Evolutionary conservation across 2,888 invertebrate genomes (phyloP), one percentile per base, ranked within the genome.

Genomic region (Eilema griseolum): DNA sequence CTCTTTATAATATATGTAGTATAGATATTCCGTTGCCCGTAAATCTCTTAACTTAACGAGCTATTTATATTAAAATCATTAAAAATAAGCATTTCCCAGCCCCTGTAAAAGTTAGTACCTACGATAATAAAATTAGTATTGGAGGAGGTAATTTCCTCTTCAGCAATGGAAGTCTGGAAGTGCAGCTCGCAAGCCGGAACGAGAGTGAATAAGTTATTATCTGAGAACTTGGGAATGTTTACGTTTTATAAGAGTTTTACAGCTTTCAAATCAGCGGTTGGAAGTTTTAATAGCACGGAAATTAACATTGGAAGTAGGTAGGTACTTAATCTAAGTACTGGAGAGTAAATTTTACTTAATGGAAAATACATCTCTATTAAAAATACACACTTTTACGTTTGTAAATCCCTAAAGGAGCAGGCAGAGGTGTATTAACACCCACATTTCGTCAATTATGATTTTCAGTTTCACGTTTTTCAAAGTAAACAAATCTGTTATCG

Each of bases 111-210:
- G 28, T 69, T 64, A 64, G 57, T 33, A 61, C 61, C 37, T 37
- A 61, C 65, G 56, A 7, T 66, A 66, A 65, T 70, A 61, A 70
- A 70, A 52, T 65, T 61, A 65, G 69, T 61, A 41, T 24, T 65
- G 12, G 33, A 11, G 11, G 16, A 70, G 61, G 66, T 61, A 70
- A 66, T 70, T 66, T 66, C 52, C 67, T 33, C 24, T 61, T 23
- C 14, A 33, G 10, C 28, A 46, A 61, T 46, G 11, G 46, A 14
- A 61, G 23, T 52, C 52, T 4, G 23, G 5, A 20, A 46, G 8
- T 14, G 33, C 46, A 61, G 52, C 23, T 52, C 16, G 10, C 24
- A 24, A 26, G 24, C 24, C 41, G 26, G 16, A 31, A 33, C 60
- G 60, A 33, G 59, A 62, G 33, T 60, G n/a, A 67, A 41, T 26